These are phyloP conservation scores for Micrasema longulum DNA, from an alignment of 1,140 invertebrate species.

Conservation along the genomic window DNA sequence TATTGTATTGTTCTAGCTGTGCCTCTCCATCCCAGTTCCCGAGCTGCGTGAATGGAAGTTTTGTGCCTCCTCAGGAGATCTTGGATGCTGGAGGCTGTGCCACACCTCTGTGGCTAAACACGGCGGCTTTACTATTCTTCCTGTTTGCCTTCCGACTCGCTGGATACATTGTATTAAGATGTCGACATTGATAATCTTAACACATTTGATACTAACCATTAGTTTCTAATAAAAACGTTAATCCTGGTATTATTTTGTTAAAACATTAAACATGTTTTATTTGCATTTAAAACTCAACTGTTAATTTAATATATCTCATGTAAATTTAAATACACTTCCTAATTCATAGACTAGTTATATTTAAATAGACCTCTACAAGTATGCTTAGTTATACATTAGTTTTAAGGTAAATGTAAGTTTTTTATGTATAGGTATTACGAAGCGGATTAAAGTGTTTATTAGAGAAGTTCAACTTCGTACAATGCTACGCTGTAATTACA, in stretches of 20 bases:
- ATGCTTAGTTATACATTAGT: too few relatives aligned
- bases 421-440: too few relatives aligned
- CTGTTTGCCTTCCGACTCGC: slow-evolving; percentile 79
- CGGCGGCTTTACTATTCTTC: slow-evolving; percentile 79
- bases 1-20: slow-evolving; percentile 70
- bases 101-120: slow-evolving; percentile 81
- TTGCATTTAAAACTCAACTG: slow-evolving; percentile 37
- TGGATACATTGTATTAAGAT: slow-evolving; percentile 82
- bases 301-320: slow-evolving; percentile 30
- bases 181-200: slow-evolving; percentile 70
- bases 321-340: slow-evolving; percentile 26
- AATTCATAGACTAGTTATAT: slow-evolving; percentile 27
- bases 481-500: too few relatives aligned
- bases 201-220: neutral
- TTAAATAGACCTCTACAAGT: slow-evolving; percentile 14
- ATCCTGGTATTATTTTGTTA: slow-evolving; percentile 38
- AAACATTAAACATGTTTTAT: slow-evolving; percentile 21
- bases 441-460: too few relatives aligned
- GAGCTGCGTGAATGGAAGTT: slow-evolving; percentile 71
- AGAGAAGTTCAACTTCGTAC: too few relatives aligned
- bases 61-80: slow-evolving; percentile 78
- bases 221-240: slow-evolving; percentile 7
- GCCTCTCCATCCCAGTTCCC: slow-evolving; percentile 76
- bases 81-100: slow-evolving; percentile 73
- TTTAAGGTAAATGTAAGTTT: too few relatives aligned